Evolutionary conservation across 2,113 vertebrate genomes (phyloP), one percentile per base, ranked within the genome.

Genomic region (Eulacestoma nigropectus): DNA sequence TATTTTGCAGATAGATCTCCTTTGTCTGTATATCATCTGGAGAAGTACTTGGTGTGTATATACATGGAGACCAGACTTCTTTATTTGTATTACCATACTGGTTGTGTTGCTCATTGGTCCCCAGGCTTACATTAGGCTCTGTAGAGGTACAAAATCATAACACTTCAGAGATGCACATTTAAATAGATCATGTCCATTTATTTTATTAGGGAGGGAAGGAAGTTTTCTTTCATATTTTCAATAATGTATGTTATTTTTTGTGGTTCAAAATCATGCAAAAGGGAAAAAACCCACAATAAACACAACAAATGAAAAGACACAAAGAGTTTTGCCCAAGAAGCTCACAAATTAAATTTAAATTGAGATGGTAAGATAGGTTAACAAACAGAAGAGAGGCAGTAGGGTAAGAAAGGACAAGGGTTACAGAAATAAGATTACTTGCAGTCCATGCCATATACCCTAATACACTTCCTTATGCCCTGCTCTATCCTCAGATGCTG

Each of bases 141-240:
- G 3, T 3, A 52, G 76, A 81, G 9, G 30, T 67, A 50, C 16
- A 87, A 85, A 63, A 91, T 46, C 30, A 39, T 64, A 86, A 55
- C 13, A 39, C 30, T 67, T 89, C 29, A 86, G 72, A 92, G 60
- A 72, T 7, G 22, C 41, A 39, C 9, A 55, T 57, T 69, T 65
- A 67, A 94, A 46, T 42, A 59, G 5, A 57, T 47, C 7, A 8
- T 52, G 20, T 16, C 13, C 1, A 19, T 41, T 91, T 44, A 32
- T 89, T 77, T 89, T 55, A 12, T 49, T 72, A 80, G 81, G 92
- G 74, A 87, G 41, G 39, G 68, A 88, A 75, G n/a, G 57, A 94
- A 60, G 27, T 64, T 97, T 96, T 89, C 16, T 39, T 90, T 59
- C 52, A 49, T 41, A 4, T 90, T 95, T 97, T 96, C 64, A 69